Conservation (phyloP, 2,113 vertebrate genomes). For the Aptenodytes forsteri region DNA sequence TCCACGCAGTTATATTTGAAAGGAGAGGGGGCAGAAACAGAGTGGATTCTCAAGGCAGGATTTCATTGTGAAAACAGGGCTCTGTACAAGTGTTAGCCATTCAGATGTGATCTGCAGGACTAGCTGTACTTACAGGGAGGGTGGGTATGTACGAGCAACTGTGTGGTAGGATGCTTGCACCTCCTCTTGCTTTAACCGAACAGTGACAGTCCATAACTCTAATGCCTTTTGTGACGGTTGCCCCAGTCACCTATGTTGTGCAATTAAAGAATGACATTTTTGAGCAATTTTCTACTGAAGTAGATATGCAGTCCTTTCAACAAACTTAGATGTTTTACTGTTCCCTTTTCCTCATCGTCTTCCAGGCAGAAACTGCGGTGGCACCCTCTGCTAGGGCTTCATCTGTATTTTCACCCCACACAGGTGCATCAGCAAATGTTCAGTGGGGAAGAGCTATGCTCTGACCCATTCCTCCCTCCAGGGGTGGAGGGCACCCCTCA, state of each 20-base stretch:
- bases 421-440: neutral
- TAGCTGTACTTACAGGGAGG: neutral
- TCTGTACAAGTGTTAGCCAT: neutral
- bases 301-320: neutral
- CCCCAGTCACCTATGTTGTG: neutral
- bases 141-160: accelerated
- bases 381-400: neutral
- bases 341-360: neutral
- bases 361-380: neutral
- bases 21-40: neutral
- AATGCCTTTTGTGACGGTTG: accelerated
- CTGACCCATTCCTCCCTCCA: neutral
- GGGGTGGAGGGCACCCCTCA: neutral
- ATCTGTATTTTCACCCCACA: neutral
- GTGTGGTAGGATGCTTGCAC: neutral
- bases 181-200: neutral
- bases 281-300: neutral
- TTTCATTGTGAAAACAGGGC: neutral
- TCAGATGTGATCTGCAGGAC: neutral
- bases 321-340: neutral
- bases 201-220: neutral
- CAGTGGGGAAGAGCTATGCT: neutral
- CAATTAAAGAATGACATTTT: neutral
- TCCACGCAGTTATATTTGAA: neutral
- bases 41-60: neutral